phyloP scores from a whole-genome alignment of 2,888 invertebrate genomes.

The Caenorhabditis uteleia region DNA sequence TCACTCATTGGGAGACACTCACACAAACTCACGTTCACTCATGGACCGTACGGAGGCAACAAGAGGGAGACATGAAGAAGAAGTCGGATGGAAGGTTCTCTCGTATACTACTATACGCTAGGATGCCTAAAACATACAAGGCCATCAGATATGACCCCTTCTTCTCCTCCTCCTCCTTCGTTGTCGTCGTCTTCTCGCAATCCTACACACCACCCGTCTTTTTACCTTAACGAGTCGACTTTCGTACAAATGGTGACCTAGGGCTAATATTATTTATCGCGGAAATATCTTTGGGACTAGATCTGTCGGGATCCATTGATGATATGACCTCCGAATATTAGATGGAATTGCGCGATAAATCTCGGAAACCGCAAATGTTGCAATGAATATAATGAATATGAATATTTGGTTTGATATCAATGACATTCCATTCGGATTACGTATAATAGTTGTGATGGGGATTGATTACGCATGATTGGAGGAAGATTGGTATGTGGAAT shows the following conservation, averaged over 20 bases:
- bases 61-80: slow-evolving; percentile 1
- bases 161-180: slow-evolving; percentile 6
- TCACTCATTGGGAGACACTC: too few species aligned
- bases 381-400: too few species aligned
- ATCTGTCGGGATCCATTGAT: slow-evolving; percentile 24
- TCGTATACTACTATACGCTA: slow-evolving; percentile 7
- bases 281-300: slow-evolving; percentile 17
- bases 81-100: background rate
- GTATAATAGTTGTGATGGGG: too few species aligned
- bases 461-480: too few species aligned
- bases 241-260: slow-evolving; percentile 23
- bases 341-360: slow-evolving; percentile 32
- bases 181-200: slow-evolving; percentile 1
- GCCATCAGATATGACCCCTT: slow-evolving; percentile 43
- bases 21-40: slow-evolving; percentile 18
- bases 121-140: slow-evolving; percentile 44
- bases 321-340: slow-evolving; percentile 27
- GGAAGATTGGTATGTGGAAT: too few species aligned
- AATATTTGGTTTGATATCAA: too few species aligned
- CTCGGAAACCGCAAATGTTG: slow-evolving; percentile 34
- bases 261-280: slow-evolving; percentile 18
- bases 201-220: slow-evolving; percentile 3
- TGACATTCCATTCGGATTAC: too few species aligned
- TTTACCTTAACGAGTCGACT: slow-evolving; percentile 9
- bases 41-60: slow-evolving; percentile 27